Evolutionary conservation across 2,797 vertebrate species (phyloP), one percentile per base, ranked within the genome.

Genomic region (Telmatherina bonti): DNA sequence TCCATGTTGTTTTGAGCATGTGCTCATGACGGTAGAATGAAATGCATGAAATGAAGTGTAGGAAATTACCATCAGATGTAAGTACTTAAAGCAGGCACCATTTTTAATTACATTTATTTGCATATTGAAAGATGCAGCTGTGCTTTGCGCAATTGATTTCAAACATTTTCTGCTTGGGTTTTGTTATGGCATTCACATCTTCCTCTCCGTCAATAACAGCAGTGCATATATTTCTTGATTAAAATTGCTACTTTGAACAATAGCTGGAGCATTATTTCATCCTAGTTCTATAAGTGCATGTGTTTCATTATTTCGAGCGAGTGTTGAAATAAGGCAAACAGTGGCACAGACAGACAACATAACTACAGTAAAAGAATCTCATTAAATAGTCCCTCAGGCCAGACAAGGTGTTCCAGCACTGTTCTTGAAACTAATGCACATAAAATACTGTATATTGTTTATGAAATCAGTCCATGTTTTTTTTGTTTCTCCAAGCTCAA

Each of bases 31-130:
- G 30, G 18, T 58, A 38, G 29, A 51, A 59, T 8, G 0, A 72
- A 78, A 9, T 56, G 15, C 24, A 60, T 52, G 3, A 71, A 64
- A 57, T 43, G 2, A 36, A 38, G 0, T 27, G 27, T 18, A 45
- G 20, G 49, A 38, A 22, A 4, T 12, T 15, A 33, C 16, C 18
- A 10, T 41, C 11, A 47, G 43, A 47, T 30, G 33, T 18, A 3
- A 16, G 27, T 16, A 43, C 47, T 67, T 45, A 56, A 60, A 18
- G 29, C 35, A 26, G 27, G 18, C 35, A 56, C 36, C 49, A 43
- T 31, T 77, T 76, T 66, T 64, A 75, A 80, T 70, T 47, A 36
- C 8, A 13, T 55, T 26, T 22, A 70, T 83, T 75, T 76, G 52
- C 70, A 78, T 67, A 60, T 36, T 61, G 56, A 57, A 70, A 62